Evolutionary conservation across 2,888 invertebrate genomes (phyloP).

Genomic region (Drosophila cyrtoloma): DNA sequence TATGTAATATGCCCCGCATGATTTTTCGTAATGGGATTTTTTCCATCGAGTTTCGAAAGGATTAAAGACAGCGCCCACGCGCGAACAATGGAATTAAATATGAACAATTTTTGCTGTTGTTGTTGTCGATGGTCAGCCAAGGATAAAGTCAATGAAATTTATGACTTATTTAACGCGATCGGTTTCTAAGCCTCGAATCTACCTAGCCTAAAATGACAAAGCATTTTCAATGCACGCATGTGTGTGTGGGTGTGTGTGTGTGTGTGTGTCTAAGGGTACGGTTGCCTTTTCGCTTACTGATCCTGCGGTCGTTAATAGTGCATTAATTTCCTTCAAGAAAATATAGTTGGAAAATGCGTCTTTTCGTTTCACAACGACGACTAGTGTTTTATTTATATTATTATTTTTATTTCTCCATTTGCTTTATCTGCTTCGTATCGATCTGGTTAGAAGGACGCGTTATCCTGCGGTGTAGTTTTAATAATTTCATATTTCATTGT

Average conservation of each 20-base stretch:
- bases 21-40: conserved; percentile 32
- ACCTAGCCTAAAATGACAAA: conserved; percentile 63
- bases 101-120: conserved; percentile 49
- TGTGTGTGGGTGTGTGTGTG: conserved; percentile 12
- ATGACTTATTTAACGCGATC: conserved; percentile 72
- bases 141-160: conserved; percentile 82
- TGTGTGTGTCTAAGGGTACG: conserved; percentile 19
- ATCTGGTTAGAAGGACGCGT: conserved; percentile 44
- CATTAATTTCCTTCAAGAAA: conserved; percentile 54
- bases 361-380: conserved; percentile 21
- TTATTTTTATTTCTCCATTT: conserved; percentile 46
- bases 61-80: conserved; percentile 57
- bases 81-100: conserved; percentile 73
- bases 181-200: conserved; percentile 7
- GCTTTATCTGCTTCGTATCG: conserved; percentile 47
- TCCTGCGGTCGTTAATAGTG: conserved; percentile 78
- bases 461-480: conserved; percentile 53
- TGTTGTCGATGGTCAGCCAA: conserved; percentile 54
- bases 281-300: conserved; percentile 15
- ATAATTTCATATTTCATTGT: conserved; percentile 79
- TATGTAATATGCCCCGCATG: conserved; percentile 69
- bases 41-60: conserved; percentile 52
- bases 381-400: conserved; percentile 37
- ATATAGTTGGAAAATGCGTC: conserved; percentile 17
- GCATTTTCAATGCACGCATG: conserved; percentile 56